phyloP scores from a whole-genome alignment of 2,888 invertebrate species.

The Psococerastis gibbosa region DNA sequence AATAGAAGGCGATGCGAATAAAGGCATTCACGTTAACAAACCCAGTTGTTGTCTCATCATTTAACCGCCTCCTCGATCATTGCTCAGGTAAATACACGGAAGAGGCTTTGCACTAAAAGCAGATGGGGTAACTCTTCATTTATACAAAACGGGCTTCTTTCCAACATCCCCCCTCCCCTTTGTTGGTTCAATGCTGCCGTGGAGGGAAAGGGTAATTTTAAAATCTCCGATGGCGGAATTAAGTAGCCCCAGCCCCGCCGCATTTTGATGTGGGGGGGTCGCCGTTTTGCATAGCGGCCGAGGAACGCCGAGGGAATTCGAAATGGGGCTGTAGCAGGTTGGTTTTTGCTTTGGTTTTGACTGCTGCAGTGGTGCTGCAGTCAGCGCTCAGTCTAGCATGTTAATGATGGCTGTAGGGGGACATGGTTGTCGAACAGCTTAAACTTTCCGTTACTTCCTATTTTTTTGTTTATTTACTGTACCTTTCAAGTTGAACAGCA shows the following conservation, averaged over 20 bases:
- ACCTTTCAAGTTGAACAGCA: no score
- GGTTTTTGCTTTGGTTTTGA: neutral
- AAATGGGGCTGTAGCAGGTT: neutral
- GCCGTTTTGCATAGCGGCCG: conserved; percentile 8
- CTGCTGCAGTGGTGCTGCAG: neutral
- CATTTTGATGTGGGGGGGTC: conserved; percentile 9
- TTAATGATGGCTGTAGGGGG: no score
- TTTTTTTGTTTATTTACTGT: no score
- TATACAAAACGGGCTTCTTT: conserved; percentile 5
- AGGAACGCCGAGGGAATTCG: conserved; percentile 1
- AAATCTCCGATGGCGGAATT: conserved; percentile 11
- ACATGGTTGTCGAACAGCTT: no score
- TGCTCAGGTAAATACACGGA: neutral
- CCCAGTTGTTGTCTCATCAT: no score
- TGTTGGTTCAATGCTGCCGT: neutral
- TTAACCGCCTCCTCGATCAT: neutral
- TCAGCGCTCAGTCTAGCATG: neutral
- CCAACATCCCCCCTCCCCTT: neutral
- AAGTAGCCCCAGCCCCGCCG: conserved; percentile 8
- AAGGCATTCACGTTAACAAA: no score
- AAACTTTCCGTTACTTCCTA: no score
- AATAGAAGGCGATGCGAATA: no score
- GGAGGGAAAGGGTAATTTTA: conserved; percentile 7
- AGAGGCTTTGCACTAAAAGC: conserved; percentile 1
- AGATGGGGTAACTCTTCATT: conserved; percentile 7